Evolutionary conservation across 2,888 invertebrate genomes (phyloP), one percentile per base, ranked within the genome.

Genomic region (Polyploca ridens): DNA sequence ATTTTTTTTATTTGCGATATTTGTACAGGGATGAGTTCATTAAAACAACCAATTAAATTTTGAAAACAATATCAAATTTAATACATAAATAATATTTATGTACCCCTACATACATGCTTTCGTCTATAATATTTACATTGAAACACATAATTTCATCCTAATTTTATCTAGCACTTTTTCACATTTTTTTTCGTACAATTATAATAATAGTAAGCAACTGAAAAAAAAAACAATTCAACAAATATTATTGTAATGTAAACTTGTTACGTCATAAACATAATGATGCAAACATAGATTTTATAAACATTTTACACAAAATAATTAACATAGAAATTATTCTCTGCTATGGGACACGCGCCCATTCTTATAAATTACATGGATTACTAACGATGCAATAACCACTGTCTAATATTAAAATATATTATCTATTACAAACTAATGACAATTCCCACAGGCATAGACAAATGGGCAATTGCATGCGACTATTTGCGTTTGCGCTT

Each of bases 41-140:
- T 88, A 81, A 94, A 90, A 93, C 90, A 84, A 83, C 81, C 71
- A 81, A 79, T 85, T 83, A 86, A 91, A 93, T 93, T 93, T 93
- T 92, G 91, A 93, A 94, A 94, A 94, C 94, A 94, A 94, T 94
- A 93, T 93, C 93, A 94, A 94, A 94, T 94, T 93, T 93, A 93
- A 91, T 94, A 93, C 94, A 93, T 93, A 93, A 93, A 93, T 93
- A 94, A 89, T 77, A 92, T 93, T 93, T 93, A 94, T 93, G 93
- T 93, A 93, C 84, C 83, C 88, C 91, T 93, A 93, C 93, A 92
- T 91, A 93, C 90, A 92, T 89, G 91, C 89, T 91, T 90, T 90
- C 86, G 77, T 87, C 90, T 91, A 92, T 87, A 79, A 89, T 93
- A 93, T 94, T 91, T 94, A 94, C 94, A 94, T 77, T 91, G 86